Percentiles rank a stretch among this genome's conserved stretches.
These are phyloP conservation scores for Whitmania pigra DNA, from an alignment of 1,140 invertebrate genomes.

Conservation along the genomic window DNA sequence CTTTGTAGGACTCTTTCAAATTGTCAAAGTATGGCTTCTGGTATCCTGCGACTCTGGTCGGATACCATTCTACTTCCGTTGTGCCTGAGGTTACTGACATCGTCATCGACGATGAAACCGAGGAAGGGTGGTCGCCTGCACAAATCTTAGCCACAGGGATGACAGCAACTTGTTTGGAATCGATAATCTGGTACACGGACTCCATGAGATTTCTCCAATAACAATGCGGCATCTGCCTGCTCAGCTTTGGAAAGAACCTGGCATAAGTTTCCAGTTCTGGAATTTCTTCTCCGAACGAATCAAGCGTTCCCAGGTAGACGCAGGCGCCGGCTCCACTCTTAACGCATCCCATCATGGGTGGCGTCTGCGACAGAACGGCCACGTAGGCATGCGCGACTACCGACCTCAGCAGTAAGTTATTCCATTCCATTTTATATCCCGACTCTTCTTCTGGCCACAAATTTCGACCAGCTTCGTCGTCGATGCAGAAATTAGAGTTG, in stretches of 20 bases:
- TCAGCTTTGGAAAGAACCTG: slow-evolving; percentile 15
- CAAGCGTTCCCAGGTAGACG: slow-evolving; percentile 3
- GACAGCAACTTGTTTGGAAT: slow-evolving; percentile 17
- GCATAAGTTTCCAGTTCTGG: slow-evolving; percentile 20
- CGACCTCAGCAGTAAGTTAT: slow-evolving; percentile 27
- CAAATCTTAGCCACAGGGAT: slow-evolving; percentile 14
- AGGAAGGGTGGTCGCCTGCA: background rate
- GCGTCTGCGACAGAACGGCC: slow-evolving; percentile 3
- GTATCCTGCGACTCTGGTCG: slow-evolving; percentile 10
- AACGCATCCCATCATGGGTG: background rate
- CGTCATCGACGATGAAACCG: background rate
- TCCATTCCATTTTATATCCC: slow-evolving; percentile 30
- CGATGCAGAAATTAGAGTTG: slow-evolving; percentile 38
- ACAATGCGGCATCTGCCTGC: background rate
- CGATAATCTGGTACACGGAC: slow-evolving; percentile 20
- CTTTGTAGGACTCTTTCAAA: slow-evolving; percentile 17
- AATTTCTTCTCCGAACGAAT: slow-evolving; percentile 17
- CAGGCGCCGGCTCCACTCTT: background rate
- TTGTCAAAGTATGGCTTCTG: slow-evolving; percentile 24
- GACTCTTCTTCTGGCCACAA: slow-evolving; percentile 30
- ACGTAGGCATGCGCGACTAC: slow-evolving; percentile 31
- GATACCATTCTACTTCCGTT: slow-evolving; percentile 23
- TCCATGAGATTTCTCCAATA: slow-evolving; percentile 19
- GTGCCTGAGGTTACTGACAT: background rate
- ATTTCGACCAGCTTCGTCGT: slow-evolving; percentile 33